phyloP scores from a whole-genome alignment of 2,888 invertebrate genomes.

The Caenorhabditis doughertyi region DNA sequence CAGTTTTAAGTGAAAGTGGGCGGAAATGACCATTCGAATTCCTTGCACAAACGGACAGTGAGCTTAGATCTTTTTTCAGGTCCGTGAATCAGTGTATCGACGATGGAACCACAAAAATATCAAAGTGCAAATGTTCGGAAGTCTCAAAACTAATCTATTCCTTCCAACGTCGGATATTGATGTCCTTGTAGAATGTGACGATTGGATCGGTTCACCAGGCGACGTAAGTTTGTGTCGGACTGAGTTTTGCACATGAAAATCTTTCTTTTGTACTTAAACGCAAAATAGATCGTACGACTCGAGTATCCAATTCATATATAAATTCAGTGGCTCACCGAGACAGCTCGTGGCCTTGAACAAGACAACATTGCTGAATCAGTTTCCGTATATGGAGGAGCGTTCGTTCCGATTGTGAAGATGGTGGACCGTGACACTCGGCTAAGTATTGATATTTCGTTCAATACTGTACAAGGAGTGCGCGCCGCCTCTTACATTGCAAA shows the following conservation, averaged over 20 bases:
- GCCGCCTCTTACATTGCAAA: conserved; percentile 88
- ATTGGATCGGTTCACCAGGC: conserved; percentile 48
- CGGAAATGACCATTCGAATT: too few relatives aligned
- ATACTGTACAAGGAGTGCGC: conserved; percentile 97
- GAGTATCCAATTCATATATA: too few relatives aligned
- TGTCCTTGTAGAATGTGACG: conserved; percentile 86
- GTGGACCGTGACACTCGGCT: conserved; percentile 88
- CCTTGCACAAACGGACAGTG: neutral
- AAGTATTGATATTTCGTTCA: conserved; percentile 98
- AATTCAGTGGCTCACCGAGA: conserved; percentile 60
- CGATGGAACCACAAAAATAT: conserved; percentile 65
- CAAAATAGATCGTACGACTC: too few relatives aligned
- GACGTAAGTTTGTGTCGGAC: conserved; percentile 23
- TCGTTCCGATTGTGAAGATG: conserved; percentile 98
- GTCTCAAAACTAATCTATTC: conserved; percentile 96
- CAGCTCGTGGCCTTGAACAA: conserved; percentile 49
- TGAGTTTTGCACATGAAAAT: too few relatives aligned
- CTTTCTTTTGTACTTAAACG: too few relatives aligned
- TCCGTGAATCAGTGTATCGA: conserved; percentile 52
- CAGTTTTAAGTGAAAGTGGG: too few relatives aligned
- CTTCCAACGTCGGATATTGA: conserved; percentile 93
- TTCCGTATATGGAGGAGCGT: conserved; percentile 97
- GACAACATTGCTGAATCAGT: conserved; percentile 83
- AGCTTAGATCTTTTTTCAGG: conserved; percentile 56
- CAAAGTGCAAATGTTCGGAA: conserved; percentile 95